phyloP scores from a whole-genome alignment of 2,113 vertebrate genomes.

The Datnioides undecimradiatus region DNA sequence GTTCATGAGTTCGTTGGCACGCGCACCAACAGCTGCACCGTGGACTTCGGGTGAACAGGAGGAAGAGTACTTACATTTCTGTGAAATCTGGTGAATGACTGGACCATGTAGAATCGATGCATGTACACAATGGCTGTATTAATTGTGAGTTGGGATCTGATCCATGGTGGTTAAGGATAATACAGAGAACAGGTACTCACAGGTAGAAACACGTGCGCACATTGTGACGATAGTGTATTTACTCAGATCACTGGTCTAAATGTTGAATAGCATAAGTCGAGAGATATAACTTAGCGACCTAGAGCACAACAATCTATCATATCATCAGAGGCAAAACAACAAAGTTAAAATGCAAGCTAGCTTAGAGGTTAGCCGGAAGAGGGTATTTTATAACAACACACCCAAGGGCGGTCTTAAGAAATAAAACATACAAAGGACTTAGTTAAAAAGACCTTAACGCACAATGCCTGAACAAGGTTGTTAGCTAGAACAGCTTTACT shows the following conservation, averaged over 20 bases:
- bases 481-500: neutral
- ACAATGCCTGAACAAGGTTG: accelerated
- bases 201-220: neutral
- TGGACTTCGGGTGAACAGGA: too few species aligned
- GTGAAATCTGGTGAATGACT: slow-evolving; percentile 96
- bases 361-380: slow-evolving; percentile 6
- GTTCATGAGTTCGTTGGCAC: neutral
- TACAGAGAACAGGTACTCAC: neutral
- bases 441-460: accelerated
- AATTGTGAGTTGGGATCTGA: slow-evolving; percentile 95
- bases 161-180: slow-evolving; percentile 80
- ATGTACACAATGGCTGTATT: slow-evolving; percentile 98
- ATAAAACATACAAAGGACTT: neutral
- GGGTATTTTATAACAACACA: neutral
- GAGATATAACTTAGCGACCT: neutral
- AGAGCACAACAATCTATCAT: neutral
- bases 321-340: neutral
- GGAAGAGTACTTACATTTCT: slow-evolving; percentile 88
- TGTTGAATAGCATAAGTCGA: neutral
- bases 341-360: neutral
- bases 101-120: slow-evolving; percentile 99
- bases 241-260: neutral
- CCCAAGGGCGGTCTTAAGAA: accelerated
- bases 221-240: neutral
- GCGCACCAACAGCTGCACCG: accelerated